Evolutionary conservation across 2,888 invertebrate genomes (phyloP), one percentile per base, ranked within the genome.

Genomic region (Oligia fasciuncula): DNA sequence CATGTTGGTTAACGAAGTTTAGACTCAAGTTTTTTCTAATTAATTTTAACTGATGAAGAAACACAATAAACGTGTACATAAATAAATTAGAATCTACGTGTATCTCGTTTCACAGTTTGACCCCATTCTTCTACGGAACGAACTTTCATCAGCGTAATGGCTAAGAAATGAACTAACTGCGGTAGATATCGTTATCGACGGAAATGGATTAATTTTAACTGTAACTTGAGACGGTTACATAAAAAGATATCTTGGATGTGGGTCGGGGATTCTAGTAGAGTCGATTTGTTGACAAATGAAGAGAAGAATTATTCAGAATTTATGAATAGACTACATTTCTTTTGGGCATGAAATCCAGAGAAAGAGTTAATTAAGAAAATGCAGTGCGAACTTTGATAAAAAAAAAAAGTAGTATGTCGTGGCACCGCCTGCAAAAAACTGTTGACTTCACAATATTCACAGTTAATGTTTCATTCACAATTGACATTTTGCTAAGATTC

Each of bases 121-220:
- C 75, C 78, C 68, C 70, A 75, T 79, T 85, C 62, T 76, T 13
- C n/a, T 66, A n/a, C 75, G 66, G 66, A 79, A 74, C 43, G 43
- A 66, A 72, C 49, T 81, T 87, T 79, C 85, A 85, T 87, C 85
- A 81, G 54, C 46, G 66, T 87, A 87, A 87, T 87, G 79, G 81
- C 60, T 67, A 46, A 66, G 51, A 54, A 76, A 84, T 84, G 63
- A 75, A 85, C 72, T 78, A 69, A 79, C 70, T 77, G 68, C 67
- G n/a, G 54, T 65, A 74, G 83, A 67, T 85, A 83, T 63, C 85
- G 73, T 83, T 69, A 79, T 75, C 79, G 49, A 81, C 75, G 40
- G 67, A 84, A 87, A 77, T 85, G 78, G 74, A 84, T 84, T 84
- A 81, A 84, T 81, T 87, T 84, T 60, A 83, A 80, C 77, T 67